A percentile compares a stretch with the other conserved stretches of the same genome.
These are phyloP conservation scores for Muscidifurax raptorellus DNA, from an alignment of 1,140 invertebrate species.

Conservation along the genomic window DNA sequence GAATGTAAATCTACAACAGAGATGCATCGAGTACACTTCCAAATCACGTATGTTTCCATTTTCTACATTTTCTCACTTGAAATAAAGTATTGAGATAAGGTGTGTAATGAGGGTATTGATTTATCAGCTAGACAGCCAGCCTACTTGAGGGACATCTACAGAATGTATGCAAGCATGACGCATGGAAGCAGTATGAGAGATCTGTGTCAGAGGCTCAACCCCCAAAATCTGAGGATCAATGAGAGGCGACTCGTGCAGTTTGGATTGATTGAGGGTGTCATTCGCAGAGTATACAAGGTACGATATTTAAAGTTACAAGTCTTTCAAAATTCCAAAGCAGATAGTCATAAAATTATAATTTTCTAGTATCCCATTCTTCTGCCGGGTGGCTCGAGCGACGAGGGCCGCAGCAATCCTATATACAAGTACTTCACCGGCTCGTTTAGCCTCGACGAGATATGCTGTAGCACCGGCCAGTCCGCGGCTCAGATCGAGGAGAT, in stretches of 20 bases:
- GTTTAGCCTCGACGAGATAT: conserved; percentile 92
- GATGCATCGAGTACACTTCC: conserved; percentile 85
- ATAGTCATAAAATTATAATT: not conserved
- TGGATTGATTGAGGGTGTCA: conserved; percentile 89
- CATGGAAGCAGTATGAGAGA: conserved; percentile 90
- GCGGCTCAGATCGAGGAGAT: conserved; percentile 89
- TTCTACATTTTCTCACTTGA: not conserved
- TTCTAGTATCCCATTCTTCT: conserved; percentile 75
- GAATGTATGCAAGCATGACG: conserved; percentile 88
- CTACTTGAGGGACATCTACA: conserved; percentile 84
- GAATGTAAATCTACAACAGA: conserved; percentile 82
- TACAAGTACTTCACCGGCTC: conserved; percentile 86
- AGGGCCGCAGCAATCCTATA: conserved; percentile 65
- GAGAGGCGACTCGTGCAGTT: conserved; percentile 94
- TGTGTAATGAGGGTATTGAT: conserved; percentile 30
- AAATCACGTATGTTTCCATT: conserved; percentile 74
- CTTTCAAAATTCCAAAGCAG: conserved; percentile 31
- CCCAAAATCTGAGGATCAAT: conserved; percentile 84
- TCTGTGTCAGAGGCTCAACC: conserved; percentile 88
- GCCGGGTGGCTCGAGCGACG: conserved; percentile 64
- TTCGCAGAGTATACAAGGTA: conserved; percentile 88
- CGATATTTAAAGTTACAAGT: conserved; percentile 3
- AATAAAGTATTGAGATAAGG: not conserved
- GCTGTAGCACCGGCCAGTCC: conserved; percentile 88
- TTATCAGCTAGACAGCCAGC: conserved; percentile 73